Evolutionary conservation across 2,113 vertebrate species (phyloP), one percentile per base, ranked within the genome.

Genomic region (Myrmecophaga tridactyla): DNA sequence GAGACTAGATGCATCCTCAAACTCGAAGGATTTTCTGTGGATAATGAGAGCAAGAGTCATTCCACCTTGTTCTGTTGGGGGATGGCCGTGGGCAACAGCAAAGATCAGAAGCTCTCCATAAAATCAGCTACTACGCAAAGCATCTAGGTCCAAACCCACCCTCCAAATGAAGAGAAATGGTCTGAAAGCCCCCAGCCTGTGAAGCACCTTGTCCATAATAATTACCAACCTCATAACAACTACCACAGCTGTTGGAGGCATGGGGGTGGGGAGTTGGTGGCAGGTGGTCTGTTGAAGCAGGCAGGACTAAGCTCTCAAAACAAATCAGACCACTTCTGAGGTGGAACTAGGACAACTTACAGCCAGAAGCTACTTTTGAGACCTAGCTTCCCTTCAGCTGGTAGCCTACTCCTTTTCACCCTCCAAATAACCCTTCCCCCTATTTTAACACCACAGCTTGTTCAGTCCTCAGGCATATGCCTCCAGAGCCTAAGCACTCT

Each of bases 21-120:
- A 99, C 97, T 99, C 99, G 96, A 99, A 99, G 39, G 99, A 99
- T 98, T 99, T 99, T 98, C 99, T 99, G 60, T 88, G 98, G 93
- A 96, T 80, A 94, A 95, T 78, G 97, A 97, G 29, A 98, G n/a
- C 41, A 82, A 39, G 51, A 73, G 91, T 96, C 89, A 96, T 94
- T 90, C 90, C 58, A 48, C 41, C 29, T 62, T 73, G 34, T 43
- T 86, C 81, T 78, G 58, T 9, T 78, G 34, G 51, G 65, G 2
- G 86, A 60, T 0, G 39, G 58, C 29, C 34, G 20, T 20, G 34
- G 20, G 10, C 75, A 78, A 89, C 4, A 85, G 53, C 41, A 29
- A 93, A 73, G 83, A 85, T 56, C 29, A 81, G n/a, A 69, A 17
- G 41, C 62, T 14, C 51, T 92, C 75, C 51, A 69, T 72, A 12